Evolutionary conservation across 2,888 invertebrate species (phyloP).

Genomic region (Chymomyza procnemis): DNA sequence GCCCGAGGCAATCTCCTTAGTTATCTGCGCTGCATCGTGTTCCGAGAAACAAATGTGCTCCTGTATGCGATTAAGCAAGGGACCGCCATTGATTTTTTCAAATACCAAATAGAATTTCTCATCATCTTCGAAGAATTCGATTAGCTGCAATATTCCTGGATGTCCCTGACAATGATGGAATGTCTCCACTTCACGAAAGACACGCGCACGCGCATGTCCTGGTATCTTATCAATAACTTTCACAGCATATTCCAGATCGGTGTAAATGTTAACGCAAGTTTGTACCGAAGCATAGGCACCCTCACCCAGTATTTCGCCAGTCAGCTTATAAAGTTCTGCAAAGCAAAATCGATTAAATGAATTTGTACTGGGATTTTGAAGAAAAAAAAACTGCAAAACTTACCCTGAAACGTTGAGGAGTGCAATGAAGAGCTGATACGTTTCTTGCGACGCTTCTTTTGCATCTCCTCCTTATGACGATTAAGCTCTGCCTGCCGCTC

Average conservation of each 20-base stretch:
- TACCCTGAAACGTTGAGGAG: constrained; percentile 94
- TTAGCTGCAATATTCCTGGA: constrained; percentile 97
- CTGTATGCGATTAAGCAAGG: constrained; percentile 94
- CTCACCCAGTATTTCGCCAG: constrained; percentile 96
- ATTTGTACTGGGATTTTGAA: background rate
- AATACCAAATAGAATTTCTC: constrained; percentile 98
- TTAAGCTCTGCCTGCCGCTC: constrained; percentile 82
- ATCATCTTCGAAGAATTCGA: constrained; percentile 98
- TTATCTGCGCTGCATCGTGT: constrained; percentile 95
- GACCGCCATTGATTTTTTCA: constrained; percentile 97
- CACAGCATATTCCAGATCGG: constrained; percentile 96
- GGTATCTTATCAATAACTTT: constrained; percentile 98
- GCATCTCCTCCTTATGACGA: constrained; percentile 91
- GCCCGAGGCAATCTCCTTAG: constrained; percentile 95
- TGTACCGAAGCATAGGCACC: constrained; percentile 98
- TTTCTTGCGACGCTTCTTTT: constrained; percentile 91
- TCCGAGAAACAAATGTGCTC: constrained; percentile 96
- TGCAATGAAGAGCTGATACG: constrained; percentile 92
- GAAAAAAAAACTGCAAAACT: constrained; percentile 23
- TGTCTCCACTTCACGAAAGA: constrained; percentile 98
- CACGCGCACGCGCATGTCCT: constrained; percentile 93
- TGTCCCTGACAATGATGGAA: constrained; percentile 99
- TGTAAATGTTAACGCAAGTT: constrained; percentile 94
- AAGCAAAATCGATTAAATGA: background rate
- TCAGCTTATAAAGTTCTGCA: constrained; percentile 96